These are phyloP conservation scores for Enteromius trimaculatus DNA, from an alignment of 2,797 vertebrate species.

Conservation along the genomic window DNA sequence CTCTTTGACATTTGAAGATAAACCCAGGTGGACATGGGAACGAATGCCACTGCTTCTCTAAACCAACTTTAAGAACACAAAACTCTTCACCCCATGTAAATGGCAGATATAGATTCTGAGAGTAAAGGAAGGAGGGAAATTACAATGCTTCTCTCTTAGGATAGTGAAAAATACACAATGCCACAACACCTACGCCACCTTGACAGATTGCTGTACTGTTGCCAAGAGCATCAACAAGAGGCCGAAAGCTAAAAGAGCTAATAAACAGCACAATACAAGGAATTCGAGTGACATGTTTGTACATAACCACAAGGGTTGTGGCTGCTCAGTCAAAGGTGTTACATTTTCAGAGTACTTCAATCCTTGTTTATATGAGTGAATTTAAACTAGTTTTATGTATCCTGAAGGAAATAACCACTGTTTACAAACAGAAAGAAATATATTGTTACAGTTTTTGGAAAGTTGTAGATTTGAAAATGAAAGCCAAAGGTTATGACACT, in stretches of 20 bases:
- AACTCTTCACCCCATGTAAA: slow-evolving; percentile 50
- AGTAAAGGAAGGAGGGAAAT: slow-evolving; percentile 33
- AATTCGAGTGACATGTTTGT: slow-evolving; percentile 40
- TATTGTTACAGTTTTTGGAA: not conserved
- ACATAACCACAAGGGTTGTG: slow-evolving; percentile 36
- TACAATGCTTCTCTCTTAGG: slow-evolving; percentile 30
- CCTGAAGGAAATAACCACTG: slow-evolving; percentile 17
- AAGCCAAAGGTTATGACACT: not conserved
- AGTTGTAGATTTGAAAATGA: slow-evolving; percentile 8
- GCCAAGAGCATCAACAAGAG: slow-evolving; percentile 46
- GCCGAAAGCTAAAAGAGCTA: slow-evolving; percentile 43
- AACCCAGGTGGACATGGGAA: slow-evolving; percentile 44
- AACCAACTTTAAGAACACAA: slow-evolving; percentile 52
- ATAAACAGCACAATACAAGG: slow-evolving; percentile 32
- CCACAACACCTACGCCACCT: slow-evolving; percentile 26
- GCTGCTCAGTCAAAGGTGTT: slow-evolving; percentile 17
- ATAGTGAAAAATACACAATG: slow-evolving; percentile 38
- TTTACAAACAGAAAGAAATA: not conserved
- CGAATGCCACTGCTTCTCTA: slow-evolving; percentile 57
- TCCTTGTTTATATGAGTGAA: slow-evolving; percentile 13
- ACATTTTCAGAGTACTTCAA: slow-evolving; percentile 7
- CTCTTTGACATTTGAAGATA: slow-evolving; percentile 64
- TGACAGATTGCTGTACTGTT: slow-evolving; percentile 35
- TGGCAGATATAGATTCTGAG: slow-evolving; percentile 35
- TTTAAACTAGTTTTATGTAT: slow-evolving; percentile 31